Conservation (phyloP, 2,888 invertebrate species). For the Oligia fasciuncula region DNA sequence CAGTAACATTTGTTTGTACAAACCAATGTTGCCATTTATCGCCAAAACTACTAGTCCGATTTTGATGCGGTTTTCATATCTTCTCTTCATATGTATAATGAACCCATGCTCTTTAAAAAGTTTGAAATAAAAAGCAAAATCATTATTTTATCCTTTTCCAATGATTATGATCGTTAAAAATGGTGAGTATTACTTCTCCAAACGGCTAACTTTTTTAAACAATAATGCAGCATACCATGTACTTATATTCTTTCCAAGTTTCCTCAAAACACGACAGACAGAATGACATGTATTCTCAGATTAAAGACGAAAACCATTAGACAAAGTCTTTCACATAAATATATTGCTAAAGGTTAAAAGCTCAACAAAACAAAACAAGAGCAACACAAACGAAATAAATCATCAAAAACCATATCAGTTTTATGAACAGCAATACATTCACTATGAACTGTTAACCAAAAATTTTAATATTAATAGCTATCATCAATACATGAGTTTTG, state of each 20-base stretch:
- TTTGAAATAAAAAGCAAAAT: no score
- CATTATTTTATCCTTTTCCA: background rate
- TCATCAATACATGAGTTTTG: constrained; percentile 50
- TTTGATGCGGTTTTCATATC: no score
- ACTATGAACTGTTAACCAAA: constrained; percentile 35
- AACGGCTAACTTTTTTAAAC: background rate
- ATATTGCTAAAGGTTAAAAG: background rate
- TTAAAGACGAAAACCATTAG: background rate
- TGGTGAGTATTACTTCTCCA: background rate
- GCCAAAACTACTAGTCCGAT: no score
- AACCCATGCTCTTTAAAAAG: no score
- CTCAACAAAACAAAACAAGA: constrained; percentile 12
- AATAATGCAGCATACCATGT: background rate
- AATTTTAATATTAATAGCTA: constrained; percentile 63
- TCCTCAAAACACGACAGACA: background rate
- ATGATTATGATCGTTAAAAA: background rate
- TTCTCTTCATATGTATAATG: no score
- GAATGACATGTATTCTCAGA: background rate
- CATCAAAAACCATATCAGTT: constrained; percentile 43
- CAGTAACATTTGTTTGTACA: no score
- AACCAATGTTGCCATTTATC: no score
- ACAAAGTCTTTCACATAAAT: background rate
- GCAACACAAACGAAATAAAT: constrained; percentile 24
- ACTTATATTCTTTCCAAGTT: background rate
- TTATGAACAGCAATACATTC: constrained; percentile 41